phyloP scores from a whole-genome alignment of 2,888 invertebrate species.

The Conchocele bisecta region DNA sequence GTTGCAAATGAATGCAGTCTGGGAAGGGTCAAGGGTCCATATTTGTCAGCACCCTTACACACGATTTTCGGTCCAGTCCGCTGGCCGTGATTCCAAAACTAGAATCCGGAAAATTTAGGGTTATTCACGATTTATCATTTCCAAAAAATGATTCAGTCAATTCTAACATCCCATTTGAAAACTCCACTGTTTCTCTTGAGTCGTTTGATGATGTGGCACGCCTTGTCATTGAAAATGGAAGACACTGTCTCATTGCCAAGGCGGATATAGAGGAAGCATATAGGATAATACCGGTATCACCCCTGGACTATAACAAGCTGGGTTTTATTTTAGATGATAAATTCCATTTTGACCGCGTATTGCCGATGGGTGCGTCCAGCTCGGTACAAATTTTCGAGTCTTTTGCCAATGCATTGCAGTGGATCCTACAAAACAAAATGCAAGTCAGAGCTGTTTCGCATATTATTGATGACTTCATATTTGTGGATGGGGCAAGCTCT shows the following conservation, averaged over 20 bases:
- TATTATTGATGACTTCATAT: conserved; percentile 36
- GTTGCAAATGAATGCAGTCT: conserved; percentile 13
- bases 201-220: conserved; percentile 35
- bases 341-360: conserved; percentile 40
- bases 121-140: conserved; percentile 50
- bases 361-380: conserved; percentile 50
- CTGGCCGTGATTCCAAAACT: conserved; percentile 42
- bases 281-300: conserved; percentile 44
- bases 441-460: conserved; percentile 18
- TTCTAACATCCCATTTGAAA: conserved; percentile 22
- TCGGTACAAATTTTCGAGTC: conserved; percentile 44
- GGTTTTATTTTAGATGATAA: conserved; percentile 36
- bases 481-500: not conserved
- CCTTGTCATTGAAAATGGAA: conserved; percentile 22
- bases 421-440: conserved; percentile 35
- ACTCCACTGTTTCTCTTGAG: conserved; percentile 29
- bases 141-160: conserved; percentile 25
- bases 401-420: conserved; percentile 27
- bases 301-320: conserved; percentile 37
- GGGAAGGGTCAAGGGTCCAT: conserved; percentile 24
- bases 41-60: conserved; percentile 9
- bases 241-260: conserved; percentile 35
- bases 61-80: conserved; percentile 33
- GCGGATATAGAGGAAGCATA: conserved; percentile 51
- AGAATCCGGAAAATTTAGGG: conserved; percentile 1